phyloP scores from a whole-genome alignment of 2,113 vertebrate species.

The Toxotes jaculatrix region DNA sequence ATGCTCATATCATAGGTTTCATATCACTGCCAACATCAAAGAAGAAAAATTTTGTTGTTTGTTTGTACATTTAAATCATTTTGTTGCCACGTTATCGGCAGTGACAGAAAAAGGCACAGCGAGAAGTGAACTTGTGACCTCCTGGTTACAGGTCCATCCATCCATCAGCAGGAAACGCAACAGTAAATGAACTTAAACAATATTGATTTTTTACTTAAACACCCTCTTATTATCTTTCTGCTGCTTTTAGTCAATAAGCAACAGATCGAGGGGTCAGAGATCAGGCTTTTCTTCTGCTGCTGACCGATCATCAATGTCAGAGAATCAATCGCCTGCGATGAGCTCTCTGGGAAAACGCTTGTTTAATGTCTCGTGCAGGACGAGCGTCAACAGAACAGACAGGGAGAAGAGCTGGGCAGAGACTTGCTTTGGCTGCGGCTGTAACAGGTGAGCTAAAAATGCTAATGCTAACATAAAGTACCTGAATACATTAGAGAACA shows the following conservation, averaged over 20 bases:
- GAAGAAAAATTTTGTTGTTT: no score
- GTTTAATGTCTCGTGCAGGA: no score
- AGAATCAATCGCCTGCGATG: neutral
- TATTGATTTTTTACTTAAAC: constrained; percentile 41
- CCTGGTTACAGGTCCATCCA: neutral
- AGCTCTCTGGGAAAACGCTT: neutral
- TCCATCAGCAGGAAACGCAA: neutral
- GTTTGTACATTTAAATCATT: neutral
- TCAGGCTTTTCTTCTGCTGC: neutral
- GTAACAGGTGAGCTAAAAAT: no score
- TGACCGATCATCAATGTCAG: constrained; percentile 2
- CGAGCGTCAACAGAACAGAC: no score
- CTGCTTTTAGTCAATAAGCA: neutral
- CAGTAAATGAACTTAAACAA: constrained; percentile 22
- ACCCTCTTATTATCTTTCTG: neutral
- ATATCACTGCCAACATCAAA: neutral
- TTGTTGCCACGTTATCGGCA: neutral
- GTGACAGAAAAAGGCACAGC: neutral
- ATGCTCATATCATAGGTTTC: neutral
- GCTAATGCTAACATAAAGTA: no score
- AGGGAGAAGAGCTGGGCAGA: no score
- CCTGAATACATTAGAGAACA: no score
- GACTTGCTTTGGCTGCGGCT: no score
- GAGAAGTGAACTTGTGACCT: neutral
- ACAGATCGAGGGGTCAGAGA: constrained; percentile 9